Conservation (phyloP, 2,888 invertebrate genomes). For the Euclidia mi region DNA sequence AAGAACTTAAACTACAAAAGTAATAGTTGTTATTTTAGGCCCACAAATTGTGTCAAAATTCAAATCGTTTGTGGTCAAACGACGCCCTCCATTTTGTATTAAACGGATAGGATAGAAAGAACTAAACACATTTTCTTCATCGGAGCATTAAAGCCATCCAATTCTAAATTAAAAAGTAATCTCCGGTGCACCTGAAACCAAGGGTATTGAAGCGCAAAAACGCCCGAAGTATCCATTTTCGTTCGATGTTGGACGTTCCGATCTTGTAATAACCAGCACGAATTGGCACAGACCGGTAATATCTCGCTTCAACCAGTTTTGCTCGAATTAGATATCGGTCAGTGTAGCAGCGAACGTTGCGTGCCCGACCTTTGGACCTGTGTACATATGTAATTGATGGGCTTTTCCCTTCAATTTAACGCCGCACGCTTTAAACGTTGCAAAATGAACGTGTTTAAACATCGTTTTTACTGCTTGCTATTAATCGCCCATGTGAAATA, state of each 20-base stretch:
- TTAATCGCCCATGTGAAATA: slow-evolving; percentile 42
- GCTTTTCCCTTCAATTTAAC: slow-evolving; percentile 76
- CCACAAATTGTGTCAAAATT: slow-evolving; percentile 7
- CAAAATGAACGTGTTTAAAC: slow-evolving; percentile 57
- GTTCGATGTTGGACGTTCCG: slow-evolving; percentile 40
- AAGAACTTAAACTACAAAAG: too few relatives aligned
- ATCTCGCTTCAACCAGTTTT: slow-evolving; percentile 62
- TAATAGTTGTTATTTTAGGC: too few relatives aligned
- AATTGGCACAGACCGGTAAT: slow-evolving; percentile 65
- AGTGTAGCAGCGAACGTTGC: slow-evolving; percentile 67
- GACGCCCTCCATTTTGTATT: slow-evolving; percentile 19
- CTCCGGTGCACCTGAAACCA: slow-evolving; percentile 50
- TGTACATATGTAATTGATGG: slow-evolving; percentile 80
- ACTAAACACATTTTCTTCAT: slow-evolving; percentile 38
- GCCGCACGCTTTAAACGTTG: slow-evolving; percentile 51
- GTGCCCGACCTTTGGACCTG: slow-evolving; percentile 68
- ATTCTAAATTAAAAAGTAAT: slow-evolving; percentile 59
- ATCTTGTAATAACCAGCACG: slow-evolving; percentile 62
- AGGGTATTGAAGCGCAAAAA: slow-evolving; percentile 57
- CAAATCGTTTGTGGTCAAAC: neutral
- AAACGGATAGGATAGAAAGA: slow-evolving; percentile 25
- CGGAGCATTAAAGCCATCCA: slow-evolving; percentile 51
- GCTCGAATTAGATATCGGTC: slow-evolving; percentile 63
- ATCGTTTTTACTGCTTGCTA: slow-evolving; percentile 49
- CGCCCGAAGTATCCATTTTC: slow-evolving; percentile 47